A percentile compares a stretch with the other conserved stretches of the same genome.
phyloP scores from a whole-genome alignment of 2,888 invertebrate species.

The Watsonalla binaria region DNA sequence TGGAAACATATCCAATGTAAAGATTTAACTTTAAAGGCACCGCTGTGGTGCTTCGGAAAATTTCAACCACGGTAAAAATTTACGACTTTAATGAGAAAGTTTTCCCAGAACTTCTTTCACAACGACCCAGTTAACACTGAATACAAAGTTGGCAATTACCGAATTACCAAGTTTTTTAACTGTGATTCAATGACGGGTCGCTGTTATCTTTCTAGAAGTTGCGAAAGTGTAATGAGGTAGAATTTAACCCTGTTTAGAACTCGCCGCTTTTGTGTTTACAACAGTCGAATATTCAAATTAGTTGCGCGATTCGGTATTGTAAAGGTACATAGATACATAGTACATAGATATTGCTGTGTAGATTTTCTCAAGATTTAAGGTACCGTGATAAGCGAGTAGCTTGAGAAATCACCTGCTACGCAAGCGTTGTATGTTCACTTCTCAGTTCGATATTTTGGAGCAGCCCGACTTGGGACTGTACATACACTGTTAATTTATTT shows the following conservation, averaged over 20 bases:
- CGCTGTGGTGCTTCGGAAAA: conserved; percentile 12
- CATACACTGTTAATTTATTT: no score
- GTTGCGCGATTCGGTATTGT: no score
- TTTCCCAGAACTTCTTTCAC: conserved; percentile 11
- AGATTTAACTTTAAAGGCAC: background rate
- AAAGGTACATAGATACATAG: no score
- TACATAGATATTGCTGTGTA: no score
- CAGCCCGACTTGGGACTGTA: no score
- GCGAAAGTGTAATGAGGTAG: background rate
- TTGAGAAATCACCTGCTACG: no score
- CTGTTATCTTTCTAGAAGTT: background rate
- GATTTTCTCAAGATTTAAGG: no score
- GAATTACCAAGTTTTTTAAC: conserved; percentile 9
- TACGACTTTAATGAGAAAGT: conserved; percentile 26
- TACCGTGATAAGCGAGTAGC: no score
- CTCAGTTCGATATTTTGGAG: no score
- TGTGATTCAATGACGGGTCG: background rate
- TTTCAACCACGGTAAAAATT: conserved; percentile 25
- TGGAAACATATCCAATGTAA: no score
- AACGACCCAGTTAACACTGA: conserved; percentile 20
- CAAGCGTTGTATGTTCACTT: no score
- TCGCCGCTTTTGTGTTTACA: background rate
- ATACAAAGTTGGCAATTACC: conserved; percentile 12
- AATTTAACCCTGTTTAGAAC: background rate
- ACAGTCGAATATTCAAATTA: background rate